Conservation (phyloP, 1,140 invertebrate genomes). For the Aphidius gifuensis region DNA sequence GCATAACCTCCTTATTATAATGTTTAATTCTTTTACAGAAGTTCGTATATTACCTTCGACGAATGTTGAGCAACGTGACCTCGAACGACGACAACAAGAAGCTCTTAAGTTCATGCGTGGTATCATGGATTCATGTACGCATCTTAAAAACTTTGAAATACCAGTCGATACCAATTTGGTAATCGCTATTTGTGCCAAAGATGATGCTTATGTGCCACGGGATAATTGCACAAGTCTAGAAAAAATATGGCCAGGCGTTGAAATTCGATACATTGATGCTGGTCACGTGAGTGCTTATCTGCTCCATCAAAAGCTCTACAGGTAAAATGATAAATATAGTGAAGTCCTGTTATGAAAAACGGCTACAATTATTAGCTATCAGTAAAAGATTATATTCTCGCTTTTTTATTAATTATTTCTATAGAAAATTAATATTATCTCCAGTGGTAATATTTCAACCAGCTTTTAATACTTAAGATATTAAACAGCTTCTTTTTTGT, state of each 20-base stretch:
- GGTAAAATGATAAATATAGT: constrained; percentile 55
- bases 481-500: too few relatives aligned
- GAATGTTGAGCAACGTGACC: constrained; percentile 40
- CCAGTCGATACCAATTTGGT: constrained; percentile 82
- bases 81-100: constrained; percentile 62
- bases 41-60: constrained; percentile 45
- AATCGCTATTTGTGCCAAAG: constrained; percentile 79
- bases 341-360: too few relatives aligned
- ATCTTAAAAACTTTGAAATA: constrained; percentile 86
- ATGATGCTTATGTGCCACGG: constrained; percentile 91
- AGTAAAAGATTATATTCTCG: too few relatives aligned
- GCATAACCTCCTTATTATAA: too few relatives aligned
- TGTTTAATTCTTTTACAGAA: constrained; percentile 33
- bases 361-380: too few relatives aligned
- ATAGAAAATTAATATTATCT: too few relatives aligned
- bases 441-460: too few relatives aligned
- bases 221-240: constrained; percentile 76
- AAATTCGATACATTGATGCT: constrained; percentile 81
- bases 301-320: constrained; percentile 80
- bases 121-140: constrained; percentile 98
- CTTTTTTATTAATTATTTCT: too few relatives aligned
- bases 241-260: constrained; percentile 88
- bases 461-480: too few relatives aligned
- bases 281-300: constrained; percentile 91
- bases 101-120: constrained; percentile 93